phyloP scores from a whole-genome alignment of 2,113 vertebrate species.

The Thunnus maccoyii region DNA sequence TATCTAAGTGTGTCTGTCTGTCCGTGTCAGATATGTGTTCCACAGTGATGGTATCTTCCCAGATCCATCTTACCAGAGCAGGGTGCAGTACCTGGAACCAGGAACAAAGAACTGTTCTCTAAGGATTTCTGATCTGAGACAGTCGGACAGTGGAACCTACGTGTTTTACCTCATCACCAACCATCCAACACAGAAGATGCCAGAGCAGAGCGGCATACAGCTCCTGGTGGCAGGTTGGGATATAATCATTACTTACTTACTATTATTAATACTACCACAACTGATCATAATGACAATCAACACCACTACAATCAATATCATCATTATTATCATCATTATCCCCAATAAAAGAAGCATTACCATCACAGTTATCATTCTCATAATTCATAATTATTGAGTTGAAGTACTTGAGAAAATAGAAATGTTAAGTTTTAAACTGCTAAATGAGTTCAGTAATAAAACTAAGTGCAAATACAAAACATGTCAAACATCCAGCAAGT shows the following conservation, averaged over 20 bases:
- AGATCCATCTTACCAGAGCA: conserved; percentile 69
- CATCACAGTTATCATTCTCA: background rate
- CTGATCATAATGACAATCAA: background rate
- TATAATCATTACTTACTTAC: background rate
- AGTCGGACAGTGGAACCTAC: conserved; percentile 79
- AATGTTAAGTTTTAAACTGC: background rate
- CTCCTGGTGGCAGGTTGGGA: conserved; percentile 77
- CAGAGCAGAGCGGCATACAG: conserved; percentile 76
- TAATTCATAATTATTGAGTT: background rate
- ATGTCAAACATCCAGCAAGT: too few species aligned
- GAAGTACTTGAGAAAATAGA: background rate
- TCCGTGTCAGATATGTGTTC: conserved; percentile 76
- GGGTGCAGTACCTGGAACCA: conserved; percentile 75
- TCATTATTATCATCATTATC: too few species aligned
- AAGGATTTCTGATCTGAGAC: conserved; percentile 74
- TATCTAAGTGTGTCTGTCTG: conserved; percentile 5
- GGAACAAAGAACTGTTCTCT: conserved; percentile 81
- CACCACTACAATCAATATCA: background rate
- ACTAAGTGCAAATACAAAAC: too few species aligned
- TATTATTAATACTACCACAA: background rate
- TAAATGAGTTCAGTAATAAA: too few species aligned
- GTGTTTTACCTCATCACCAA: conserved; percentile 83
- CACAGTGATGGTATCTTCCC: conserved; percentile 78
- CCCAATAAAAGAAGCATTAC: background rate
- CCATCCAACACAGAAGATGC: conserved; percentile 79